These are phyloP conservation scores for Trichopria drosophilae DNA, from an alignment of 2,888 invertebrate species.

Conservation along the genomic window DNA sequence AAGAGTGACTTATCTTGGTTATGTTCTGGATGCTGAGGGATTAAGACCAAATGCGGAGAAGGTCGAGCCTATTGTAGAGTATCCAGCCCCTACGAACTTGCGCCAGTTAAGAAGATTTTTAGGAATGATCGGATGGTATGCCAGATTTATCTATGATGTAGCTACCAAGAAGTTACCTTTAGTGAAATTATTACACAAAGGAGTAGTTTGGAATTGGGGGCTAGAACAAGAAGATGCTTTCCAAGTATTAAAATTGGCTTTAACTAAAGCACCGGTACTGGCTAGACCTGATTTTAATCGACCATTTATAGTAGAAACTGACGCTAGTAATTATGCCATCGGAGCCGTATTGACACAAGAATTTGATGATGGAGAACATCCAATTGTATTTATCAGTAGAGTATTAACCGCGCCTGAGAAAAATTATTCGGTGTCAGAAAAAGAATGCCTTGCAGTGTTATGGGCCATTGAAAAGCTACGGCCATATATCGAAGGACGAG, in stretches of 20 bases:
- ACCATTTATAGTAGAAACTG: too few species aligned
- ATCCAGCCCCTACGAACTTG: constrained; percentile 31
- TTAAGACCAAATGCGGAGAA: constrained; percentile 33
- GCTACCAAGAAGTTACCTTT: too few species aligned
- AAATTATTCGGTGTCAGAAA: background rate
- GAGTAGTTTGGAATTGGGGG: background rate
- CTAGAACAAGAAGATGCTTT: too few species aligned
- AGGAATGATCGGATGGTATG: constrained; percentile 44
- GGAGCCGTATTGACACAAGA: too few species aligned
- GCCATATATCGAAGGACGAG: constrained; percentile 17
- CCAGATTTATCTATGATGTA: constrained; percentile 38
- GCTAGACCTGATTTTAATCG: too few species aligned
- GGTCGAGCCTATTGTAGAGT: constrained; percentile 23
- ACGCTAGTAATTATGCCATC: too few species aligned
- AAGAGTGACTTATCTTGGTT: constrained; percentile 40
- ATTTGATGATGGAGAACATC: too few species aligned
- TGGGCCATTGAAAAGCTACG: too few species aligned
- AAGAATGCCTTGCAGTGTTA: background rate
- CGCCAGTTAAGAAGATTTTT: constrained; percentile 39
- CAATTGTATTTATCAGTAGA: constrained; percentile 32
- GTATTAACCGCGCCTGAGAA: constrained; percentile 12
- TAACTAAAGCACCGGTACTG: too few species aligned
- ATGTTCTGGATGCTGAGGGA: constrained; percentile 38
- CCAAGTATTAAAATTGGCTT: too few species aligned
- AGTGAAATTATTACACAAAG: too few species aligned